Conservation (phyloP, 2,113 vertebrate species). For the Platycercus adscitus region DNA sequence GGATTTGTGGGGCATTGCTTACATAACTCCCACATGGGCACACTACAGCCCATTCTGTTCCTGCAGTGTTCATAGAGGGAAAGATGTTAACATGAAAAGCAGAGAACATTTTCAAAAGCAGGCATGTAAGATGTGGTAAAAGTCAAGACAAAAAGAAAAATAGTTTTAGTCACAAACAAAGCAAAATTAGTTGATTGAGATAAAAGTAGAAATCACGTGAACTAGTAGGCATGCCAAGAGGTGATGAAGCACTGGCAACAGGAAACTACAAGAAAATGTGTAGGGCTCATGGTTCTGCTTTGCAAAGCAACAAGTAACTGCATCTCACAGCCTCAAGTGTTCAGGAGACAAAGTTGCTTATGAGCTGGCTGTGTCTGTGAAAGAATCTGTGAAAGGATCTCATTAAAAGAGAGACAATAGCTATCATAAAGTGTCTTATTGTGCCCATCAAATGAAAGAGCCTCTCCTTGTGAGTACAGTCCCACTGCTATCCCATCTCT, state of each 20-base stretch:
- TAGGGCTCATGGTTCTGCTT: not conserved
- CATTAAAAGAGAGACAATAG: not conserved
- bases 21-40: not conserved
- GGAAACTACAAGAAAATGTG: not conserved
- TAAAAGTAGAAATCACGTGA: not conserved
- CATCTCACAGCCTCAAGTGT: not conserved
- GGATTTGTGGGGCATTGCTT: accelerated
- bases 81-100: not conserved
- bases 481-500: not conserved
- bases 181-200: not conserved
- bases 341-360: not conserved
- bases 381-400: not conserved
- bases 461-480: not conserved
- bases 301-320: not conserved
- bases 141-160: not conserved
- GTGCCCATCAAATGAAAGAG: not conserved
- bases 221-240: not conserved
- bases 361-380: not conserved
- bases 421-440: no score
- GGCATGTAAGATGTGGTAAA: accelerated
- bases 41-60: not conserved
- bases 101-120: not conserved
- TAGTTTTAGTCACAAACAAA: not conserved
- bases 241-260: not conserved
- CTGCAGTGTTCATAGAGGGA: not conserved